These are phyloP conservation scores for Haemorhous mexicanus DNA, from an alignment of 2,113 vertebrate species.

Conservation along the genomic window DNA sequence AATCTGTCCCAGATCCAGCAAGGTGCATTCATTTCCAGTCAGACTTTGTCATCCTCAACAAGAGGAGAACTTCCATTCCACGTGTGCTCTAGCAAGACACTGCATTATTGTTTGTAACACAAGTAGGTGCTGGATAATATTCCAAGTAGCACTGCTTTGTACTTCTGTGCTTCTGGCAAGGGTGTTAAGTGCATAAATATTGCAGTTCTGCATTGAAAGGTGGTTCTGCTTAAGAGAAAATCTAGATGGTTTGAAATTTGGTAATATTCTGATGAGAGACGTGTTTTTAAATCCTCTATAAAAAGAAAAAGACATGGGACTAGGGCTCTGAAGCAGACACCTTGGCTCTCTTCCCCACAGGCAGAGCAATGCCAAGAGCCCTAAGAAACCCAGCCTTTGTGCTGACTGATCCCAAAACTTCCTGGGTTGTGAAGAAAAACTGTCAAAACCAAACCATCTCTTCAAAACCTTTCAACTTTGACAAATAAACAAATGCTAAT, in stretches of 20 bases:
- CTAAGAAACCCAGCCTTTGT: conserved; percentile 17
- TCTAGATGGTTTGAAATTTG: neutral
- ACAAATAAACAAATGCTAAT: conserved; percentile 17
- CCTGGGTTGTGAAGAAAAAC: neutral
- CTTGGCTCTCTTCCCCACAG: neutral
- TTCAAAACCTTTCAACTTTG: neutral
- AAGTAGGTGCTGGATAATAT: neutral
- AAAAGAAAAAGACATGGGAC: conserved; percentile 25
- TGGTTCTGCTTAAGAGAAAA: neutral
- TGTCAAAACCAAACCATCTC: conserved; percentile 15
- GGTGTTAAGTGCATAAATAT: neutral
- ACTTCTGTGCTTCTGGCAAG: neutral
- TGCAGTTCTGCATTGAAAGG: neutral
- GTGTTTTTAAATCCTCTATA: neutral
- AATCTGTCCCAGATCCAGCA: neutral
- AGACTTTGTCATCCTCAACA: neutral
- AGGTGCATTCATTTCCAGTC: neutral
- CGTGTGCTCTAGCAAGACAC: neutral
- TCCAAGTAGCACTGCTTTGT: neutral
- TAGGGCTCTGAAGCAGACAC: neutral
- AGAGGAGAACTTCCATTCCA: neutral
- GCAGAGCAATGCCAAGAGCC: conserved; percentile 6
- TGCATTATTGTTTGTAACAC: neutral
- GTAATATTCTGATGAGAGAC: neutral
- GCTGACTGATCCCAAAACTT: conserved; percentile 3